A percentile compares a stretch with the other conserved stretches of the same genome.
These are phyloP conservation scores for Sebastes minor DNA, from an alignment of 2,797 vertebrate species.

Conservation along the genomic window DNA sequence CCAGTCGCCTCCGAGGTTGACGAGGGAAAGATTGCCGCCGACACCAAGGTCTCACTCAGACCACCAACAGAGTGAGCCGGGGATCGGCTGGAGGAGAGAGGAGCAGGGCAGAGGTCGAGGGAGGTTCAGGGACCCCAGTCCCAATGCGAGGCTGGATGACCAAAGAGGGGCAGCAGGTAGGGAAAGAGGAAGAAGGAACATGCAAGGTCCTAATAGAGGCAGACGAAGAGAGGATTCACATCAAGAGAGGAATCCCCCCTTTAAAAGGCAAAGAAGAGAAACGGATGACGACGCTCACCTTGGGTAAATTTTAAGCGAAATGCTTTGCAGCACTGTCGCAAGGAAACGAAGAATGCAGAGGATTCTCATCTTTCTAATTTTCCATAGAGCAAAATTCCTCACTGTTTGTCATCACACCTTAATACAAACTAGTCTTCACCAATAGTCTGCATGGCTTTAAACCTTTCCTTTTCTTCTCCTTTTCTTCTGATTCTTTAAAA, in stretches of 20 bases:
- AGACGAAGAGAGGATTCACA: slow-evolving; percentile 52
- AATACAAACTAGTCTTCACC: background rate
- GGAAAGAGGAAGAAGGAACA: slow-evolving; percentile 41
- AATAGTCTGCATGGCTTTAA: slow-evolving; percentile 27
- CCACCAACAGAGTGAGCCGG: slow-evolving; percentile 45
- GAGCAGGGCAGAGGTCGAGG: slow-evolving; percentile 46
- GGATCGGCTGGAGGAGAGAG: slow-evolving; percentile 60
- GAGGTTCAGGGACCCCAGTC: slow-evolving; percentile 61
- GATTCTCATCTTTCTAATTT: slow-evolving; percentile 44
- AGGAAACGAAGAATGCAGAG: slow-evolving; percentile 45
- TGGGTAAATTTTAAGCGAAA: slow-evolving; percentile 72
- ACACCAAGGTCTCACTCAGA: slow-evolving; percentile 16
- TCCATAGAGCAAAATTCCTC: slow-evolving; percentile 5
- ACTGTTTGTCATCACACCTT: background rate
- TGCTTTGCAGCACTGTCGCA: slow-evolving; percentile 41
- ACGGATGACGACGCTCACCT: slow-evolving; percentile 49
- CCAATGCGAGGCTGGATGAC: slow-evolving; percentile 29
- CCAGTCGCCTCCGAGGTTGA: slow-evolving; percentile 41
- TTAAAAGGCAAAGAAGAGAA: slow-evolving; percentile 73
- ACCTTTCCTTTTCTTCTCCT: background rate
- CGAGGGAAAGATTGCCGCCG: slow-evolving; percentile 52
- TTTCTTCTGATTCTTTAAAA: background rate
- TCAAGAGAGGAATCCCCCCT: slow-evolving; percentile 59
- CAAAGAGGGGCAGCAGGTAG: slow-evolving; percentile 52
- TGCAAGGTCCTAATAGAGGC: slow-evolving; percentile 31